Base-by-base conservation (phyloP, 2,888 invertebrate genomes). In the Dinocampus coccinellae region DNA sequence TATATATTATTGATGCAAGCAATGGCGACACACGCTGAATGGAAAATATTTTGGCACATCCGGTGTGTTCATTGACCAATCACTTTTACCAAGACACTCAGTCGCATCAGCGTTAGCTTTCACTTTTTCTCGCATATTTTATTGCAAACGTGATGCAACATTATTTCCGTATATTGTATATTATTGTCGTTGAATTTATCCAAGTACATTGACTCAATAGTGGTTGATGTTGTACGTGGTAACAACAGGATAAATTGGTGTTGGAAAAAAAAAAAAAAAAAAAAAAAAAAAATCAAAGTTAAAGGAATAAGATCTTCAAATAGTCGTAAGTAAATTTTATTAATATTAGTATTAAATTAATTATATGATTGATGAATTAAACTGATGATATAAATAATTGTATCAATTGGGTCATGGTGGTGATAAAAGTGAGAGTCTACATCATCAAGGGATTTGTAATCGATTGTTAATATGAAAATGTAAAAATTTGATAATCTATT, bases 111-210 rank as follows among this genome's bases (percentile, higher is more conserved):
- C 16, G 16, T 47, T 29, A n/a, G 10, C 58, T 58, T 58, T 58
- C 58, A 58, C 58, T 47, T 47, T 6, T 33, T 58, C 34, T 33
- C 16, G 58, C 33, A 29, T 33, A 26, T 58, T 58, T 47, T 47
- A 47, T 47, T 47, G 1, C 47, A 16, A 58, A 34, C 58, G 10
- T 58, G 58, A 58, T 58, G 34, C 16, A 58, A 58, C n/a, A n/a
- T 7, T 13, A 29, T 57, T 58, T 58, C 58, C 58, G 58, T 26
- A 33, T 29, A 29, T 34, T 58, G 33, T 58, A 58, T 58, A n/a
- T 13, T 13, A 55, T 55, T 55, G 26, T 55, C 11, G 13, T 24
- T 55, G 55, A n/a, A 33, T 22, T 53, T 20, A 53, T 16, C 10
- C 11, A 26, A 29, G 57, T 29, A 29, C 57, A 26, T 29, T 57